These are phyloP conservation scores for Barypeithes pellucidus DNA, from an alignment of 2,888 invertebrate species.

Conservation along the genomic window DNA sequence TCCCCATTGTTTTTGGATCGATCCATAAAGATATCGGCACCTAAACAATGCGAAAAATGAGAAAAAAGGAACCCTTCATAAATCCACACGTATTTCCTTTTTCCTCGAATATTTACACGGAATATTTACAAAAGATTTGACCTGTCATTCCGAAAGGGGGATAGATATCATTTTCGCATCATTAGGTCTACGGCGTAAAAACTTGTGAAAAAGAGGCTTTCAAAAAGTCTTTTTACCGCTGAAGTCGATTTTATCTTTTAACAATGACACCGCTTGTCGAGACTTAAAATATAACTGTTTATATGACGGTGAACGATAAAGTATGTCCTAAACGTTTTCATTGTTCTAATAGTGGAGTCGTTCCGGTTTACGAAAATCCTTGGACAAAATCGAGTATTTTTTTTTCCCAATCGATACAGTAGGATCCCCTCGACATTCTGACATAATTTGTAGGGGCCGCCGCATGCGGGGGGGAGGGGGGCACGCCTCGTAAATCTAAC, in stretches of 20 bases:
- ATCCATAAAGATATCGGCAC: neutral
- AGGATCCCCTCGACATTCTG: too few species aligned
- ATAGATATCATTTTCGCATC: constrained; percentile 23
- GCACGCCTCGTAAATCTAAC: too few species aligned
- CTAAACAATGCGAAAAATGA: neutral
- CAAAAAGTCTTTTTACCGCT: constrained; percentile 1
- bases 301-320: too few species aligned
- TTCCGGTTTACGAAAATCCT: too few species aligned
- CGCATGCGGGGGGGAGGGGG: too few species aligned
- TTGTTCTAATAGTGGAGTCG: too few species aligned
- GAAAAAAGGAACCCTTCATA: constrained; percentile 6
- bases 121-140: constrained; percentile 11
- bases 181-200: constrained; percentile 15
- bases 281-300: neutral
- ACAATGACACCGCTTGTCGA: constrained; percentile 1
- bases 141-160: constrained; percentile 13
- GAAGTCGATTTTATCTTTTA: constrained; percentile 2
- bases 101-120: constrained; percentile 21
- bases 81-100: neutral
- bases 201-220: constrained; percentile 10
- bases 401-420: too few species aligned
- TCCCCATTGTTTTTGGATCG: too few species aligned
- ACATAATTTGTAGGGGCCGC: too few species aligned
- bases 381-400: too few species aligned
- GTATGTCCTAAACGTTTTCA: too few species aligned